Conservation (phyloP, 2,113 vertebrate genomes). For the Xenopus laevis region DNA sequence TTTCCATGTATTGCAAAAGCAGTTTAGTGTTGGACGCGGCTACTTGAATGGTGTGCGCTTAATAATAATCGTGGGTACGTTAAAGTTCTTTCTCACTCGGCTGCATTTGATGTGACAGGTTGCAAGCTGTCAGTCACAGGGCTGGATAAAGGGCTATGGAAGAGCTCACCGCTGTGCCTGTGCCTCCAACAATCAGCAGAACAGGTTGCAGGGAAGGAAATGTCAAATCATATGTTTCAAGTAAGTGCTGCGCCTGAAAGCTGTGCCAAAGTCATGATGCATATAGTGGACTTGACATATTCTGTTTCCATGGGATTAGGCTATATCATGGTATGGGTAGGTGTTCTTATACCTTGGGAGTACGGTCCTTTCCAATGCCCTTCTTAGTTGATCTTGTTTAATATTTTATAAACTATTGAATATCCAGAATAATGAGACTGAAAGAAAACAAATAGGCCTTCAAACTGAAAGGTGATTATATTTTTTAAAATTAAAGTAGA, state of each 20-base stretch:
- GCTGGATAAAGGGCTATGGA: background rate
- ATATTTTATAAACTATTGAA: no score
- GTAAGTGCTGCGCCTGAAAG: background rate
- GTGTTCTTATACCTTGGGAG: conserved; percentile 1
- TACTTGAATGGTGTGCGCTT: no score
- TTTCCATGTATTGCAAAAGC: no score
- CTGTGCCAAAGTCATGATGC: background rate
- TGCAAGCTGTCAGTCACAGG: background rate
- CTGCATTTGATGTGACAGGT: background rate
- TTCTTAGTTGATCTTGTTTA: no score
- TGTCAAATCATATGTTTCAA: conserved; percentile 4
- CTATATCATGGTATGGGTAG: conserved; percentile 1
- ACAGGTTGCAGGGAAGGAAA: background rate
- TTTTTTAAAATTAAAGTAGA: no score
- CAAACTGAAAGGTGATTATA: no score
- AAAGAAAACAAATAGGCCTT: no score
- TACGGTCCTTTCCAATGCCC: background rate
- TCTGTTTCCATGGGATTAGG: conserved; percentile 17
- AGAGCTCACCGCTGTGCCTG: background rate
- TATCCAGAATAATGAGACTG: no score
- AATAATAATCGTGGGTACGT: no score
- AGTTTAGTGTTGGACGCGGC: no score
- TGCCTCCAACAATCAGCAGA: background rate
- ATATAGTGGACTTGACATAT: conserved; percentile 8
- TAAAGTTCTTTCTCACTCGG: background rate